Evolutionary conservation across 2,113 vertebrate species (phyloP), one percentile per base, ranked within the genome.

Genomic region (Apeltes quadracus): DNA sequence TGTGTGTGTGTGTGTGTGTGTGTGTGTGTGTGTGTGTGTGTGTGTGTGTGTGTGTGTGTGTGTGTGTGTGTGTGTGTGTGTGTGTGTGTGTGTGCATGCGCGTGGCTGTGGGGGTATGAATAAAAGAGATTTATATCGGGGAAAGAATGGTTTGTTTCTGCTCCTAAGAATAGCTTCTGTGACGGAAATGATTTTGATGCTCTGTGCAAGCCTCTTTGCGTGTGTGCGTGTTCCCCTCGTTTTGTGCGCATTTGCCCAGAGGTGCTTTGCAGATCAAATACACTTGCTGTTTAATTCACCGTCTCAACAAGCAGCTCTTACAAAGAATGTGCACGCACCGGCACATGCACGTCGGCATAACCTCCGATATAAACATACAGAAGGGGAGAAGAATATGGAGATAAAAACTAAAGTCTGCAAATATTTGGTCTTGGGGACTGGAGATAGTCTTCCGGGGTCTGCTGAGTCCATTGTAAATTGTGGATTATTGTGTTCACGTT

Each of bases 241-340:
- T 88, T 78, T 76, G 82, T 79, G 61, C 12, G 76, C 78, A 69
- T 87, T 88, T 90, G 85, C 84, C 87, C 89, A 20, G 43, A 71
- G 87, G 91, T 90, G 84, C 80, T 87, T 84, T 88, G 75, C 81
- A 91, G 90, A 92, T 92, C 90, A 92, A 90, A 92, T 92, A 88
- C 89, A 84, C 88, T 90, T 76, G 86, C 87, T 88, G 90, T 90
- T 89, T 91, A 91, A 92, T 92, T 92, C 91, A 86, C 83, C 84
- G 53, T 91, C 89, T 88, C 90, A 88, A 89, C 91, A 89, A 83
- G 88, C 91, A 86, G 84, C 85, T 81, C 87, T 77, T 83, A 85
- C 84, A 77, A 72, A 89, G 84, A 77, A 57, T 77, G 73, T 25
- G 62, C 88, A 83, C 81, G n/a, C 79, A 69, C 62, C 41, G 70